Evolutionary conservation across 1,140 invertebrate genomes (phyloP).

Genomic region (Brachionus sp.): DNA sequence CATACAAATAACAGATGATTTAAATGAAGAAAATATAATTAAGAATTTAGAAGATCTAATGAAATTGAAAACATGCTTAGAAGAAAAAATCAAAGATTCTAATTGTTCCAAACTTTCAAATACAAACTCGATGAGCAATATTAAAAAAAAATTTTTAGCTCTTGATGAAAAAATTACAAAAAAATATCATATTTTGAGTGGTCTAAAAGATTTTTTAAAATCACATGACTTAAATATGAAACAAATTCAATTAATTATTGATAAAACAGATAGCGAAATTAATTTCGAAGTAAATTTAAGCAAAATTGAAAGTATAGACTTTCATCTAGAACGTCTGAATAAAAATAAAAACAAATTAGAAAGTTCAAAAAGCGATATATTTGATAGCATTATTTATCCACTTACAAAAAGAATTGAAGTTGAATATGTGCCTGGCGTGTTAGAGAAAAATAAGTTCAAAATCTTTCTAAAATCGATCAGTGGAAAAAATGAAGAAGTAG

Average conservation of each 20-base stretch:
- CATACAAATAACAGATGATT: neutral
- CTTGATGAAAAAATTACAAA: neutral
- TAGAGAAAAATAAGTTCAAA: neutral
- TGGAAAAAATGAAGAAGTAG: neutral
- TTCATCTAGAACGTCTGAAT: neutral
- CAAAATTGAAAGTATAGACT: neutral
- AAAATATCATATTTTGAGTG: neutral
- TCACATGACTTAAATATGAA: neutral
- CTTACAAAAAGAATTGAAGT: neutral
- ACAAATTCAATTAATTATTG: neutral
- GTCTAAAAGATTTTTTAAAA: neutral
- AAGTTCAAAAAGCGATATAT: neutral
- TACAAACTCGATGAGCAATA: neutral
- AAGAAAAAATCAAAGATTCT: neutral
- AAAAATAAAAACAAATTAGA: neutral
- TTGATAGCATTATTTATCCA: neutral
- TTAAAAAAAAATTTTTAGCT: neutral
- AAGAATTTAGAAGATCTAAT: neutral
- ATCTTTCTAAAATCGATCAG: neutral
- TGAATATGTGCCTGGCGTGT: neutral
- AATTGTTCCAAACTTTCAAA: neutral
- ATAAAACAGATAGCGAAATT: neutral
- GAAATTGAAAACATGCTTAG: neutral
- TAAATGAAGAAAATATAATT: neutral
- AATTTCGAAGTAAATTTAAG: neutral